Evolutionary conservation across 1,140 invertebrate species (phyloP).

Genomic region (Drosophila lacteicornis): DNA sequence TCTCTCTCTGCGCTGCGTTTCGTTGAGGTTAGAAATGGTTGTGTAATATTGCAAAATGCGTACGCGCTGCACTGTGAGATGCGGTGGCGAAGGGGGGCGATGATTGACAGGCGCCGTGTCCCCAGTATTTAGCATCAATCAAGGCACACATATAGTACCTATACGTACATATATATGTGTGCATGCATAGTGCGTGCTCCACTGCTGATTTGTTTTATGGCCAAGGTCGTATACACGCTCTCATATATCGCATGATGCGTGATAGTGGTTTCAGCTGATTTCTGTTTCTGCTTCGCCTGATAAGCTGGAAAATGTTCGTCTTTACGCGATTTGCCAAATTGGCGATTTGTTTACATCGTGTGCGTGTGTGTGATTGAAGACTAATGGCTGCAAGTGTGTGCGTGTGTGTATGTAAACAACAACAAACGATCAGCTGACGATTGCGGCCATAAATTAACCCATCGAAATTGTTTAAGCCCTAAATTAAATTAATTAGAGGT

Average conservation of each 20-base stretch:
- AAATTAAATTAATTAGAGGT: not conserved
- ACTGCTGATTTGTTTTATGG: constrained; percentile 44
- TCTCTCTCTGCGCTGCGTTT: constrained; percentile 1
- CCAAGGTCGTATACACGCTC: constrained; percentile 49
- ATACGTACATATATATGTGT: constrained; percentile 3
- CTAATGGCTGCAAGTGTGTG: not conserved
- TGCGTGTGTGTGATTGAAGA: constrained; percentile 19
- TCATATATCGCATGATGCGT: constrained; percentile 63
- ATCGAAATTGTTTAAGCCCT: not conserved
- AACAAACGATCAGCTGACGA: constrained; percentile 67
- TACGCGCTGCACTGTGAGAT: constrained; percentile 37
- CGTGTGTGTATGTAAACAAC: constrained; percentile 57
- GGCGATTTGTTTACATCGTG: constrained; percentile 64
- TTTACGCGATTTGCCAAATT: constrained; percentile 8
- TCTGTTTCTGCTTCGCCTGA: constrained; percentile 36
- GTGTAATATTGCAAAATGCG: constrained; percentile 79
- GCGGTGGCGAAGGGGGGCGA: constrained; percentile 1
- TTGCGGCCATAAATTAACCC: constrained; percentile 25
- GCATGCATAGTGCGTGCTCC: constrained; percentile 44
- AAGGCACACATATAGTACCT: not conserved
- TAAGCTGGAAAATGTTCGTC: constrained; percentile 51
- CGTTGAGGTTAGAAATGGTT: constrained; percentile 81
- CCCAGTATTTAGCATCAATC: constrained; percentile 41
- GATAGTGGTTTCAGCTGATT: constrained; percentile 44
- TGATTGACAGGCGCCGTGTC: constrained; percentile 38